Evolutionary conservation across 2,113 vertebrate genomes (phyloP).

Genomic region (Micronycteris hirsuta): DNA sequence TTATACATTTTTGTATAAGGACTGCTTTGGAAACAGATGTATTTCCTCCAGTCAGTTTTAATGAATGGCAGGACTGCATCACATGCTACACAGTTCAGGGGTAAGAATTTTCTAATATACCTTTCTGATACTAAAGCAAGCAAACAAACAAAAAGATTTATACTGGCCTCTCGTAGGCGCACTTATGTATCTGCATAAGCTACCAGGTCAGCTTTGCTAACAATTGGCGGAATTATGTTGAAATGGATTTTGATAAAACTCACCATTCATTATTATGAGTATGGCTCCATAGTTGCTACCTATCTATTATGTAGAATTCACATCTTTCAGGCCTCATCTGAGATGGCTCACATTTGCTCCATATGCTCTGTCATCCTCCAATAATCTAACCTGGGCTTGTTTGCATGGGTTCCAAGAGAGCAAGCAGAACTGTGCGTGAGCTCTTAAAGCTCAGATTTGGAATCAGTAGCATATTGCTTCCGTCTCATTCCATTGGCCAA

Average conservation of each 20-base stretch:
- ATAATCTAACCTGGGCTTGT: neutral
- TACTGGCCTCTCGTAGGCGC: neutral
- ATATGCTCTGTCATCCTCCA: neutral
- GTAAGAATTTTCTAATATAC: neutral
- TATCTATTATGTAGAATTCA: slow-evolving; percentile 25
- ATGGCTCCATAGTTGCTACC: slow-evolving; percentile 46
- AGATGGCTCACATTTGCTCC: neutral
- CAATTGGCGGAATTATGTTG: slow-evolving; percentile 20
- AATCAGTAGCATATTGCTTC: neutral
- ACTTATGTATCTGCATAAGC: neutral
- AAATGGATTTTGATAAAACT: slow-evolving; percentile 63
- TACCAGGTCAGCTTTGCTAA: slow-evolving; percentile 25
- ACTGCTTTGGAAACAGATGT: neutral
- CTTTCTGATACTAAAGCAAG: neutral
- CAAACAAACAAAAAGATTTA: neutral
- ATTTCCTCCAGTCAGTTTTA: neutral
- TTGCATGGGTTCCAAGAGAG: neutral
- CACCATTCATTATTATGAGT: slow-evolving; percentile 28
- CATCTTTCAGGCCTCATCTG: slow-evolving; percentile 15
- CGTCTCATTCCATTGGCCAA: neutral
- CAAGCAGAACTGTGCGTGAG: neutral
- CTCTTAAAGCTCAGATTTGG: neutral
- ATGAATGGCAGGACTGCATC: neutral
- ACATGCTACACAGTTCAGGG: neutral
- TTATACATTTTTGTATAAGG: neutral